Evolutionary conservation across 1,140 invertebrate species (phyloP).

Genomic region (Euschistus heros): DNA sequence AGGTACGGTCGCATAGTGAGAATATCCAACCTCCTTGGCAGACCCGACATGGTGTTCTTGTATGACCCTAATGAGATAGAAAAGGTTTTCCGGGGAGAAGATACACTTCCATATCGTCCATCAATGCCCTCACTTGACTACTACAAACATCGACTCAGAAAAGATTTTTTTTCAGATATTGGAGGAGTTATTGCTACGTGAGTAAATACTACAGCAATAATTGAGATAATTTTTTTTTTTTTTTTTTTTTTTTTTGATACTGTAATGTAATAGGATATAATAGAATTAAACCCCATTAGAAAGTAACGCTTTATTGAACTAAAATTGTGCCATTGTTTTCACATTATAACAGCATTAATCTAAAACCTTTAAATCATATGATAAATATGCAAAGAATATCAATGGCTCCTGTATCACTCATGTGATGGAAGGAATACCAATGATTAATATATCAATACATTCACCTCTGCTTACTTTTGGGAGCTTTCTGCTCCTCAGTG

Average conservation of each 20-base stretch:
- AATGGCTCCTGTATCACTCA: too few species aligned
- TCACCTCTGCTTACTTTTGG: too few species aligned
- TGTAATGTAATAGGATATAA: too few species aligned
- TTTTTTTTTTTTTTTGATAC: too few species aligned
- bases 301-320: neutral
- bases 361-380: too few species aligned
- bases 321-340: too few species aligned
- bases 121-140: conserved; percentile 67
- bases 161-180: conserved; percentile 59
- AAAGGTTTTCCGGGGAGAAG: conserved; percentile 61
- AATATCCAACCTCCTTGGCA: conserved; percentile 58
- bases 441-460: too few species aligned
- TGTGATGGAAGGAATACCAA: too few species aligned
- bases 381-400: too few species aligned
- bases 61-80: conserved; percentile 66
- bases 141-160: conserved; percentile 61
- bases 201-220: conserved; percentile 36
- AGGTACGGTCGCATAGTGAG: conserved; percentile 62
- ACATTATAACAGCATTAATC: too few species aligned
- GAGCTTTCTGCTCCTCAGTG: too few species aligned
- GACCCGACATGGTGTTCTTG: conserved; percentile 67
- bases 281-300: too few species aligned
- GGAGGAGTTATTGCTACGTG: conserved; percentile 70
- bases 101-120: conserved; percentile 60
- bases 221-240: neutral